These are phyloP conservation scores for Ennomos erosarius DNA, from an alignment of 2,888 invertebrate genomes.

Conservation along the genomic window DNA sequence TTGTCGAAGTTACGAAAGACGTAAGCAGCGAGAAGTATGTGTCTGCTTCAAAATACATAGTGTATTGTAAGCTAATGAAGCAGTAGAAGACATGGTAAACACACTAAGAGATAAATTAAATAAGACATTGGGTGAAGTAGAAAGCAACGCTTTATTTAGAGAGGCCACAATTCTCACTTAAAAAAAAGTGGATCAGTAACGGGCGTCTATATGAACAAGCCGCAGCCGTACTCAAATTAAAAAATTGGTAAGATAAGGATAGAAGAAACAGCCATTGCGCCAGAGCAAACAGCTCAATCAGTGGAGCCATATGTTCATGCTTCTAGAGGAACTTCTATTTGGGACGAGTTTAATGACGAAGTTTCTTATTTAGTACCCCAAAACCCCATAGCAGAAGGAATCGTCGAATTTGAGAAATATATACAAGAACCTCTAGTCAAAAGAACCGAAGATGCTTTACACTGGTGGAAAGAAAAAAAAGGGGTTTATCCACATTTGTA, in stretches of 20 bases:
- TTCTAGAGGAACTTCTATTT: too few species aligned
- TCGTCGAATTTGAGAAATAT: background rate
- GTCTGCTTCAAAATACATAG: conserved; percentile 27
- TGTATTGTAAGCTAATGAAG: conserved; percentile 21
- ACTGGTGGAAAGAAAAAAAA: background rate
- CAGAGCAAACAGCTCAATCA: too few species aligned
- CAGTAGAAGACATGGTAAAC: conserved; percentile 7
- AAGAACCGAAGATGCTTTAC: background rate
- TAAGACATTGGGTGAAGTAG: conserved; percentile 28
- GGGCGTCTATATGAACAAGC: background rate
- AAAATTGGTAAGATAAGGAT: background rate
- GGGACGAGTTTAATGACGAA: background rate
- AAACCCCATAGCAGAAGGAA: background rate
- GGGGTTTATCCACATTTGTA: background rate
- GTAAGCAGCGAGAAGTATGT: conserved; percentile 32
- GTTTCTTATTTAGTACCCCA: background rate
- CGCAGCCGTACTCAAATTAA: background rate
- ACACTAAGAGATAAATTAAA: conserved; percentile 19
- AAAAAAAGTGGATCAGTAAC: conserved; percentile 35
- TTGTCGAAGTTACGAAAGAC: conserved; percentile 31
- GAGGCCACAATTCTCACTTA: conserved; percentile 31
- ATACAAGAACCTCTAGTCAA: background rate
- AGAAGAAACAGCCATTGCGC: too few species aligned
- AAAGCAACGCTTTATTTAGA: conserved; percentile 14
- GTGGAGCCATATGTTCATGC: too few species aligned